Percentiles rank a stretch among this genome's conserved stretches.
Conservation (phyloP, 2,888 invertebrate species). For the Eristalis arbustorum region DNA sequence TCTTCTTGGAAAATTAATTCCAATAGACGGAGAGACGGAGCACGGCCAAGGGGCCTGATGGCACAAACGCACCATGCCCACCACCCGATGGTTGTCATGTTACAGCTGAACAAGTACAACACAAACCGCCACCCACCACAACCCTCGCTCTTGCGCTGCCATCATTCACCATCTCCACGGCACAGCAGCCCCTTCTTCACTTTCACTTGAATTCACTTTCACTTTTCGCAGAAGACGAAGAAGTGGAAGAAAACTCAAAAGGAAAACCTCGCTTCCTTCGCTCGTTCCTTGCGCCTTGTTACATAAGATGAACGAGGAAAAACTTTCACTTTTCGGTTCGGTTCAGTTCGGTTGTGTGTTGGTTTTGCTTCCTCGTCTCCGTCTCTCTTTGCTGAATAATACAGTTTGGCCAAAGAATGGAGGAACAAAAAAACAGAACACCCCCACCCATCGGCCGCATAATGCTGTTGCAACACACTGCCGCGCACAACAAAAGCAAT, state of each 20-base stretch:
- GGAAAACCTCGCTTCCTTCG: conserved; percentile 53
- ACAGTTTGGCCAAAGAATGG: conserved; percentile 45
- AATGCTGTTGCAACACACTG: conserved; percentile 69
- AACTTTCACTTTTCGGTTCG: conserved; percentile 57
- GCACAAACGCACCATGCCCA: conserved; percentile 55
- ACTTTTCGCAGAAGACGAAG: conserved; percentile 33
- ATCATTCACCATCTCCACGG: background rate
- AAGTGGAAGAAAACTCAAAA: conserved; percentile 2
- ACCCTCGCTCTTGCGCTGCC: background rate
- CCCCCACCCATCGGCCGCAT: conserved; percentile 1
- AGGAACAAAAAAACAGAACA: conserved; percentile 6
- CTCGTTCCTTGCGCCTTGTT: conserved; percentile 61
- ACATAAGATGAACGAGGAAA: conserved; percentile 65
- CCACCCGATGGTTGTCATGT: conserved; percentile 57
- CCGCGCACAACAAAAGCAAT: conserved; percentile 69
- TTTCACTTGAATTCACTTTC: conserved; percentile 67
- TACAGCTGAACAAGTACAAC: conserved; percentile 61
- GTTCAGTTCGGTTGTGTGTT: conserved; percentile 11
- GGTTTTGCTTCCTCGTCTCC: conserved; percentile 34
- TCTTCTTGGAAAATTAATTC: conserved; percentile 68
- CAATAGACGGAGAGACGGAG: conserved; percentile 43
- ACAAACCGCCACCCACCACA: conserved; percentile 2
- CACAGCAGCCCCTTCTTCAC: conserved; percentile 15
- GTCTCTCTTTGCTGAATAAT: conserved; percentile 51
- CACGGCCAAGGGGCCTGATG: conserved; percentile 15